phyloP scores from a whole-genome alignment of 2,888 invertebrate species.

The Sympetrum striolatum region DNA sequence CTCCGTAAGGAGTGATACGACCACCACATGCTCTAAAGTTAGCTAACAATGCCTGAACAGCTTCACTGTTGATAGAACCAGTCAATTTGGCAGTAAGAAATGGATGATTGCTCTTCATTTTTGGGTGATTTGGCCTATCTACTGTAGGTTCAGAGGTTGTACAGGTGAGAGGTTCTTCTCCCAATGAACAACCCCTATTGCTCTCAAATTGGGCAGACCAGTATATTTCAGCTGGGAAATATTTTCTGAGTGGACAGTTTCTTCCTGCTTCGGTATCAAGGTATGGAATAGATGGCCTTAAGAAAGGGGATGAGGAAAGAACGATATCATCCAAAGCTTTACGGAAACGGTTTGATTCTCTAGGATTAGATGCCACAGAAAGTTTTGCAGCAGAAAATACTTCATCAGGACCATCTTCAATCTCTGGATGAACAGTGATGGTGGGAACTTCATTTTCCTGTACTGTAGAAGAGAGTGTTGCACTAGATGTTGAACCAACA shows the following conservation, averaged over 20 bases:
- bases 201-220: conserved; percentile 69
- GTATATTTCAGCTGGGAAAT: conserved; percentile 76
- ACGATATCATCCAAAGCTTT: conserved; percentile 76
- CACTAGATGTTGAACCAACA: neutral
- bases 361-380: conserved; percentile 50
- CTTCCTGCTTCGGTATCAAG: conserved; percentile 84
- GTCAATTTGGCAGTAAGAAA: conserved; percentile 78
- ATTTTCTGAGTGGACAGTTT: conserved; percentile 74
- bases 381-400: conserved; percentile 62
- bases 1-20: conserved; percentile 60
- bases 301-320: conserved; percentile 85
- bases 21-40: conserved; percentile 89
- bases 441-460: neutral
- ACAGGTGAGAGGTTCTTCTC: neutral
- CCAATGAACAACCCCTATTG: neutral
- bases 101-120: conserved; percentile 65
- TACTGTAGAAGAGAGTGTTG: neutral
- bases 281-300: conserved; percentile 84
- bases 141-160: neutral
- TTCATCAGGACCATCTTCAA: conserved; percentile 59
- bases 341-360: conserved; percentile 62
- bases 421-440: conserved; percentile 56
- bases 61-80: conserved; percentile 67
- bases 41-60: conserved; percentile 77
- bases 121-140: neutral